Conservation (phyloP, 2,888 invertebrate species). For the Galerucella pusilla region DNA sequence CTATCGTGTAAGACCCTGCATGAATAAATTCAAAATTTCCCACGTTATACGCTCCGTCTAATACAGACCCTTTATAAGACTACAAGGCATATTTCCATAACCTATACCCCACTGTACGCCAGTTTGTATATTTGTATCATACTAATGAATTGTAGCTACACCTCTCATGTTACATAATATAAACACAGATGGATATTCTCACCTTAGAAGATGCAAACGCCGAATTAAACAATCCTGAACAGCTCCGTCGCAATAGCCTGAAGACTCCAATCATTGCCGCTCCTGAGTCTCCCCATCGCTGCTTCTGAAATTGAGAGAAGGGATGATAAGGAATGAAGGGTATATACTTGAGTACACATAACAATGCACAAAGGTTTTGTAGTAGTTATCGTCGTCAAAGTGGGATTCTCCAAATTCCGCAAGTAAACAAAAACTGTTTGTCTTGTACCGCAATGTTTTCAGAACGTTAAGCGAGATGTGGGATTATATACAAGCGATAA, state of each 20-base stretch:
- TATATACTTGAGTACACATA: constrained; percentile 48
- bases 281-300: constrained; percentile 38
- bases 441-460: constrained; percentile 33
- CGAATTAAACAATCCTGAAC: constrained; percentile 47
- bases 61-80: no score
- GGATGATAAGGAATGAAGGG: constrained; percentile 37
- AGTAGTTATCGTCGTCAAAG: constrained; percentile 36
- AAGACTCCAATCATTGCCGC: constrained; percentile 49
- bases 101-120: no score
- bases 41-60: no score
- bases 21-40: no score
- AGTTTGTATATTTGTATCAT: not conserved
- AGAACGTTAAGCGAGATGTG: constrained; percentile 22
- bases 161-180: constrained; percentile 4
- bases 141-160: not conserved
- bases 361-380: constrained; percentile 48
- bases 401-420: constrained; percentile 40
- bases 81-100: no score
- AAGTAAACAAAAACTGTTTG: constrained; percentile 41
- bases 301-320: constrained; percentile 46
- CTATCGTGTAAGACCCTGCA: no score
- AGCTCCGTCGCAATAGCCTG: constrained; percentile 39
- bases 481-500: constrained; percentile 15
- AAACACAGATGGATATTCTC: constrained; percentile 41
- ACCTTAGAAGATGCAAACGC: constrained; percentile 48